Evolutionary conservation across 2,888 invertebrate species (phyloP), one percentile per base, ranked within the genome.

Genomic region (Archips xylosteana): DNA sequence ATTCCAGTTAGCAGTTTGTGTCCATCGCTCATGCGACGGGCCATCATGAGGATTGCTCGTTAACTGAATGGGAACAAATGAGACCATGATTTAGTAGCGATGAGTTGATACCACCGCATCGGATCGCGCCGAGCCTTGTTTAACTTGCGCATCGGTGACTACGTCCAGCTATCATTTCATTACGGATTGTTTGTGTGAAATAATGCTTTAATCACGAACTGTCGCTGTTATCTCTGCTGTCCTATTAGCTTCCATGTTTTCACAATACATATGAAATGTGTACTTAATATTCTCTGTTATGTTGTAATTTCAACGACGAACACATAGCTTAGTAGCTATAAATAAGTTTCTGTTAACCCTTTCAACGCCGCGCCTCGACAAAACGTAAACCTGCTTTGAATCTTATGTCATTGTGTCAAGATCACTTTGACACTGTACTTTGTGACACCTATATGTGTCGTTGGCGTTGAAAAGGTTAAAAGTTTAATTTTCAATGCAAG

Each of bases 51-150:
- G 83, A 86, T 85, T 87, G 87, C 90, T 86, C 86, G 88, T 85
- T 86, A 86, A 87, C 88, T 89, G 89, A 90, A 91, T 89, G 84
- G 87, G 83, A 86, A 90, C 88, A 90, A 92, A 92, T 91, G 90
- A 91, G 89, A 87, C 82, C 87, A 86, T 89, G 87, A 91, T 91
- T 89, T 88, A 88, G 87, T 83, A 82, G 81, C 84, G 85, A 83
- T 87, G 86, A 86, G 84, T 85, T 85, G 87, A 60, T 65, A 54
- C 69, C 71, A 23, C 69, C 71, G 36, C 67, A 76, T 86, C 84
- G 81, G 84, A 86, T 85, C 82, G 81, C 80, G 81, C 74, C 77
- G 81, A 70, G 78, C 79, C 83, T 83, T 84, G 85, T 84, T 87
- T 85, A 83, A 82, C 84, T 85, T 85, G 83, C 87, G 86, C 87